phyloP scores from a whole-genome alignment of 2,113 vertebrate species.

The Oncorhynchus masou region DNA sequence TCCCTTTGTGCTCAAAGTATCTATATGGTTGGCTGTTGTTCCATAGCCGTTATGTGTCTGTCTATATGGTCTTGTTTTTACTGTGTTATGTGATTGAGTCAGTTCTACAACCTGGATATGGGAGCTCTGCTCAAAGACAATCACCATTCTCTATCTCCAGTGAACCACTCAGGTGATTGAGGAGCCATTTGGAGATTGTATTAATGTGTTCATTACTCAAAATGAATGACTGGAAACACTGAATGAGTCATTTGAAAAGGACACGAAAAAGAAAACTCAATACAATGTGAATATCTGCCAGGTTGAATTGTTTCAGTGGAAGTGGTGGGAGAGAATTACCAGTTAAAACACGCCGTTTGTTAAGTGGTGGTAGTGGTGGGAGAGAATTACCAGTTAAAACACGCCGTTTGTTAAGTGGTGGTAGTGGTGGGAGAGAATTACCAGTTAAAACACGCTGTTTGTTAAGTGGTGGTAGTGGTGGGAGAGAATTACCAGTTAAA shows the following conservation, averaged over 20 bases:
- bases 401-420: too few relatives aligned
- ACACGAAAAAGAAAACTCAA: slow-evolving; percentile 34
- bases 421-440: too few relatives aligned
- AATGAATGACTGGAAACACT: slow-evolving; percentile 46
- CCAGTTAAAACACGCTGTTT: too few relatives aligned
- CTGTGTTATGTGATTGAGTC: slow-evolving; percentile 50
- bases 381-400: too few relatives aligned
- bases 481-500: too few relatives aligned
- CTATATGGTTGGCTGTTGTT: neutral
- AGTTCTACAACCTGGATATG: slow-evolving; percentile 37
- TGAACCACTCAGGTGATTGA: slow-evolving; percentile 52
- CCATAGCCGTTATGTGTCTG: slow-evolving; percentile 36
- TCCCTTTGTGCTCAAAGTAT: neutral
- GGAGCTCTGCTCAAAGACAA: slow-evolving; percentile 58
- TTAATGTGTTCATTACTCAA: slow-evolving; percentile 68
- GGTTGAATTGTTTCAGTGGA: slow-evolving; percentile 29
- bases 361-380: neutral
- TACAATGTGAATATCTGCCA: slow-evolving; percentile 42
- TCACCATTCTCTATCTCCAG: slow-evolving; percentile 45
- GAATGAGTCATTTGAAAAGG: slow-evolving; percentile 55
- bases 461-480: too few relatives aligned
- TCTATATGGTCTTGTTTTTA: slow-evolving; percentile 48
- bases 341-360: slow-evolving; percentile 19
- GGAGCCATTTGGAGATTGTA: slow-evolving; percentile 55
- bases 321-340: slow-evolving; percentile 36